Conservation (phyloP, 2,888 invertebrate genomes). For the Callyntrura sp. region DNA sequence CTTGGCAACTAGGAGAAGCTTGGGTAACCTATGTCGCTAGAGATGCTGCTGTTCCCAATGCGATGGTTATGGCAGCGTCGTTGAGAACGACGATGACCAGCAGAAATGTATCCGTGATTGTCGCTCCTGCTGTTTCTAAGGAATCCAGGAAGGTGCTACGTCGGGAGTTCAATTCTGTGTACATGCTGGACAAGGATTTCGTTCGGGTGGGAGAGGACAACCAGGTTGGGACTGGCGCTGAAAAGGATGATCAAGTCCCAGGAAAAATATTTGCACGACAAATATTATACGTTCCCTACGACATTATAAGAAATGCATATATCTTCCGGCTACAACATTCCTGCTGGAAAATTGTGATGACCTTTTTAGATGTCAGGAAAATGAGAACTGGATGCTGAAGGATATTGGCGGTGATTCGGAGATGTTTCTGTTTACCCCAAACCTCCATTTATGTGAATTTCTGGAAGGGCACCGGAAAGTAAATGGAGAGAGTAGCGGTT, state of each 20-base stretch:
- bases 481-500: neutral
- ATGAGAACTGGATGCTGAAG: neutral
- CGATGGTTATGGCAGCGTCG: conserved; percentile 16
- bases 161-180: neutral
- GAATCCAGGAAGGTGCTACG: neutral
- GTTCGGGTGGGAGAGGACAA: too few species aligned
- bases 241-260: too few species aligned
- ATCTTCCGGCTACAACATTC: too few species aligned
- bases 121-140: neutral
- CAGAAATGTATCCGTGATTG: too few species aligned
- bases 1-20: too few species aligned
- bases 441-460: conserved; percentile 22
- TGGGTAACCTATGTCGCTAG: conserved; percentile 19
- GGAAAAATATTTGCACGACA: too few species aligned
- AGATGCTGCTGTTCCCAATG: neutral
- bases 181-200: neutral
- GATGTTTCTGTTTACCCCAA: conserved; percentile 48
- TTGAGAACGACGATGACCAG: neutral
- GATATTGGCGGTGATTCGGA: neutral
- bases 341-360: neutral
- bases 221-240: too few species aligned
- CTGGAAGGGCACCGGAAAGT: neutral
- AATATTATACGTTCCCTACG: too few species aligned
- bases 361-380: neutral
- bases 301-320: too few species aligned